A percentile compares a stretch with the other conserved stretches of the same genome.
Evolutionary conservation across 2,797 vertebrate species (phyloP).

Genomic region (Synaphobranchus kaupii): DNA sequence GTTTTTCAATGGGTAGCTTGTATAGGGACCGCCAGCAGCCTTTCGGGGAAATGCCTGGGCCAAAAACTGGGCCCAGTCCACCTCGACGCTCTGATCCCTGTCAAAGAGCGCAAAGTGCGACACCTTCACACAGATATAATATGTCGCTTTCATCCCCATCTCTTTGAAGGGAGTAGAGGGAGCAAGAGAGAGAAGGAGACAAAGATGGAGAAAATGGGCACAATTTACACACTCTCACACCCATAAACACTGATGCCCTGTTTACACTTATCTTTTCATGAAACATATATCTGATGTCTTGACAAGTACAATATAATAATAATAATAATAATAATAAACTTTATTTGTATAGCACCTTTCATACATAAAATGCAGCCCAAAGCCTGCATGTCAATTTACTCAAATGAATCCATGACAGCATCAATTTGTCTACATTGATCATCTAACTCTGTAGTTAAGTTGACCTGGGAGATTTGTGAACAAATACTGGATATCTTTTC

Average conservation of each 20-base stretch:
- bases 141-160: not conserved
- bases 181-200: slow-evolving; percentile 26
- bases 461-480: too few relatives aligned
- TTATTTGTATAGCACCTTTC: too few relatives aligned
- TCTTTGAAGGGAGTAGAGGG: not conserved
- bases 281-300: not conserved
- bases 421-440: too few relatives aligned
- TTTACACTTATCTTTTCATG: not conserved
- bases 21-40: not conserved
- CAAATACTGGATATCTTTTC: too few relatives aligned
- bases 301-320: not conserved
- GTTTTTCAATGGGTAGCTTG: not conserved
- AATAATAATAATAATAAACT: too few relatives aligned
- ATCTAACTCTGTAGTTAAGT: too few relatives aligned
- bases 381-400: too few relatives aligned
- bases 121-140: not conserved
- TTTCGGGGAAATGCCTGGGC: not conserved
- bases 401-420: too few relatives aligned
- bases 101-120: not conserved
- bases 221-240: not conserved
- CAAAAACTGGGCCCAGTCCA: not conserved
- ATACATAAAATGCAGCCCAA: too few relatives aligned
- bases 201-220: slow-evolving; percentile 22
- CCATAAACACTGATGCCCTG: not conserved
- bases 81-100: not conserved